phyloP scores from a whole-genome alignment of 1,140 invertebrate species.

The Chelonus insularis region DNA sequence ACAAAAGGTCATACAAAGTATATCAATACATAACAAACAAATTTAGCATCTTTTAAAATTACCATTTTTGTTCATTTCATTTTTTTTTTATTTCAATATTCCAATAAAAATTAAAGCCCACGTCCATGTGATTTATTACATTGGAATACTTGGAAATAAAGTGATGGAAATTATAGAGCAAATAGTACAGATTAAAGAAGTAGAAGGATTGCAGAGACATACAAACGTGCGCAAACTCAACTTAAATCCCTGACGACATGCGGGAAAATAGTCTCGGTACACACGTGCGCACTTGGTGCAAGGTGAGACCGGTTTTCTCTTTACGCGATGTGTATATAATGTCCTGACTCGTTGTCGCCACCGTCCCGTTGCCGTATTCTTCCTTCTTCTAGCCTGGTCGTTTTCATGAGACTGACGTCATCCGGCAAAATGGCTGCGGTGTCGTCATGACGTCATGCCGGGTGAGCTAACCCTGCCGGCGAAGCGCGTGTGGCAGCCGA shows the following conservation, averaged over 20 bases:
- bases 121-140: too few species aligned
- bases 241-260: background rate
- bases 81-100: too few species aligned
- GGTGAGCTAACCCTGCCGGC: slow-evolving; percentile 7
- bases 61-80: too few species aligned
- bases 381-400: background rate
- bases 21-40: too few species aligned
- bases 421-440: slow-evolving; percentile 50
- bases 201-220: background rate
- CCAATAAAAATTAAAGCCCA: too few species aligned
- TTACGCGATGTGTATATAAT: background rate
- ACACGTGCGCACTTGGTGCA: slow-evolving; percentile 27
- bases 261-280: slow-evolving; percentile 10
- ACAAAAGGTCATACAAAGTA: too few species aligned
- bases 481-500: slow-evolving; percentile 19
- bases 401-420: slow-evolving; percentile 48
- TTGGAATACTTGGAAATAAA: too few species aligned
- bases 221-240: slow-evolving; percentile 22
- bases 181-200: background rate
- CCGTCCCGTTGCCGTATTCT: slow-evolving; percentile 2
- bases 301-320: slow-evolving; percentile 17
- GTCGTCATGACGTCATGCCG: slow-evolving; percentile 51
- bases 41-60: too few species aligned
- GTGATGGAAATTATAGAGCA: background rate
- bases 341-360: background rate